A percentile compares a stretch with the other conserved stretches of the same genome.
Conservation (phyloP, 64 coral and sea anemone genomes). For the Pocillopora verrucosa region DNA sequence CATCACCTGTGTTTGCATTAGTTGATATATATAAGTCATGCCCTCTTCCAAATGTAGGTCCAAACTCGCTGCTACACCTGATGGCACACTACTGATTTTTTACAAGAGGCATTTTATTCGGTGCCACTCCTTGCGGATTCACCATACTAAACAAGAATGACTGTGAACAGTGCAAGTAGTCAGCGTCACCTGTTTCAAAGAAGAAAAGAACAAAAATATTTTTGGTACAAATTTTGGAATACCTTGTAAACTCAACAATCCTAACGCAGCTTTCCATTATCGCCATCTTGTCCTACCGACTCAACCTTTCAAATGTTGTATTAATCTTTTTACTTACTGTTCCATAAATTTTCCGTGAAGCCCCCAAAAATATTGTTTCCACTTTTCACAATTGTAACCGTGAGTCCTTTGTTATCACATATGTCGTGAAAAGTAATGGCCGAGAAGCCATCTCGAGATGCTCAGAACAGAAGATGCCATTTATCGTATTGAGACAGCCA, state of each 20-base stretch:
- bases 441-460: background rate
- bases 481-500: background rate
- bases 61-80: background rate
- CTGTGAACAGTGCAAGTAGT: background rate
- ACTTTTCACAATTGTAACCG: constrained; percentile 11
- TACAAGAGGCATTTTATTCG: background rate
- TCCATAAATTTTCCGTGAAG: background rate
- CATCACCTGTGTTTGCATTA: background rate
- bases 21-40: constrained; percentile 22
- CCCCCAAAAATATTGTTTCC: constrained; percentile 5
- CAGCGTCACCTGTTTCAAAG: background rate
- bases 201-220: background rate
- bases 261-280: too few species aligned
- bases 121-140: constrained; percentile 1
- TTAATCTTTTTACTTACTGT: constrained; percentile 44
- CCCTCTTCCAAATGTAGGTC: constrained; percentile 29
- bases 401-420: constrained; percentile 12
- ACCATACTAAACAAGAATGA: constrained; percentile 30
- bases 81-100: background rate
- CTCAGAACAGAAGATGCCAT: background rate
- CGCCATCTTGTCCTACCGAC: background rate
- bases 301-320: too few species aligned
- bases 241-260: too few species aligned
- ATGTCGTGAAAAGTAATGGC: background rate
- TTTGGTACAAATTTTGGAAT: too few species aligned